Percentiles rank a stretch among this genome's conserved stretches.
These are phyloP conservation scores for Trichacis sp. DNA, from an alignment of 2,888 invertebrate species.

Conservation along the genomic window DNA sequence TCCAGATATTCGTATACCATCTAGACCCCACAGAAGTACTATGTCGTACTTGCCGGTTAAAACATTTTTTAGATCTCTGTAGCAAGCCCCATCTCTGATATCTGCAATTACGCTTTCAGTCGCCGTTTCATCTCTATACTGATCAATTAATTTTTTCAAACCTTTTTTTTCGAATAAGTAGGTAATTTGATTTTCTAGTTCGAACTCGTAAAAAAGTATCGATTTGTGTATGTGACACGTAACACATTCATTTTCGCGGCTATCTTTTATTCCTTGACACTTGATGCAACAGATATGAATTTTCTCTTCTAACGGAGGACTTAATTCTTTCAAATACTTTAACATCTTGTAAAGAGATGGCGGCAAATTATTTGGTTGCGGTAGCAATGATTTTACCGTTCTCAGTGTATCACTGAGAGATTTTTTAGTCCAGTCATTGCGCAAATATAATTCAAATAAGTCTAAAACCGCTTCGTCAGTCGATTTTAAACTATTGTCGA, in stretches of 20 bases:
- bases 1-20: too few relatives aligned
- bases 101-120: constrained; percentile 1
- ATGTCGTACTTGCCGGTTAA: too few relatives aligned
- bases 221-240: too few relatives aligned
- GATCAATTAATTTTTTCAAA: constrained; percentile 7
- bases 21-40: too few relatives aligned
- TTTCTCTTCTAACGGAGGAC: not conserved
- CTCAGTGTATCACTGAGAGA: not conserved
- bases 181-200: too few relatives aligned
- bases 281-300: too few relatives aligned
- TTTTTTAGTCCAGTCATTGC: constrained; percentile 6
- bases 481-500: not conserved
- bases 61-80: too few relatives aligned
- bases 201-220: too few relatives aligned
- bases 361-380: constrained; percentile 18
- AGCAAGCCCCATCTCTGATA: not conserved
- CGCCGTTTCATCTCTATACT: not conserved
- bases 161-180: constrained; percentile 10
- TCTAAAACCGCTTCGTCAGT: constrained; percentile 12
- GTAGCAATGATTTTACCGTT: constrained; percentile 4
- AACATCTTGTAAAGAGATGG: constrained; percentile 9
- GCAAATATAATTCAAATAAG: constrained; percentile 2
- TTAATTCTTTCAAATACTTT: constrained; percentile 10
- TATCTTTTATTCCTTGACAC: too few relatives aligned
- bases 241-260: too few relatives aligned